phyloP scores from a whole-genome alignment of 2,888 invertebrate genomes.

The Aleiodes testaceus region DNA sequence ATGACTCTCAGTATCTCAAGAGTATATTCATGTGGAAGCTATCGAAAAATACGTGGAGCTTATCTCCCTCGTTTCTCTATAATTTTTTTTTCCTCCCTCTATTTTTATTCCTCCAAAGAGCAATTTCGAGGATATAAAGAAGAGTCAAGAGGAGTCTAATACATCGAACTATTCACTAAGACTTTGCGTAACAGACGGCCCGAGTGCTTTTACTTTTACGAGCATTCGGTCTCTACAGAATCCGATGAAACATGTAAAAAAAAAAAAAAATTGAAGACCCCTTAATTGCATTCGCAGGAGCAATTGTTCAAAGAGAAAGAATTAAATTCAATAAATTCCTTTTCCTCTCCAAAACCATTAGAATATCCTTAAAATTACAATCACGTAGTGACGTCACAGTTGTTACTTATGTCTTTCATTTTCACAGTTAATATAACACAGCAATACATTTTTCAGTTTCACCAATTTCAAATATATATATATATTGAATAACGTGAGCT shows the following conservation, averaged over 20 bases:
- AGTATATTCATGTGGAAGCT: constrained; percentile 20
- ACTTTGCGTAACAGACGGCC: constrained; percentile 25
- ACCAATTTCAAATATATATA: too few species aligned
- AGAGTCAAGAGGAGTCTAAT: constrained; percentile 11
- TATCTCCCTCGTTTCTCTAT: not conserved
- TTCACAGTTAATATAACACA: too few species aligned
- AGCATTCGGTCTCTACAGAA: not conserved
- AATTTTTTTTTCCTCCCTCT: not conserved
- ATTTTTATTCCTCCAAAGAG: not conserved
- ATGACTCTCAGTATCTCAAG: not conserved
- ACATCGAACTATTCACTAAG: constrained; percentile 20
- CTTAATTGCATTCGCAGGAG: not conserved
- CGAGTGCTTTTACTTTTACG: constrained; percentile 23
- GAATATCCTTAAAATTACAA: too few species aligned
- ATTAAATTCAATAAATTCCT: too few species aligned
- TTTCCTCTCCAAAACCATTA: too few species aligned
- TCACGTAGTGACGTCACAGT: too few species aligned
- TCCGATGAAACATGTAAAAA: constrained; percentile 9
- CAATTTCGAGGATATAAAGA: constrained; percentile 12
- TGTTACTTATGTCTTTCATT: too few species aligned
- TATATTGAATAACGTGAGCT: too few species aligned
- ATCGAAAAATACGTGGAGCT: constrained; percentile 14
- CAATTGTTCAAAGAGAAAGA: too few species aligned
- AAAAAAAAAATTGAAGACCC: not conserved
- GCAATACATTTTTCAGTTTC: too few species aligned